Evolutionary conservation across 2,797 vertebrate genomes (phyloP), one percentile per base, ranked within the genome.

Genomic region (Scomberomorus guttatus): DNA sequence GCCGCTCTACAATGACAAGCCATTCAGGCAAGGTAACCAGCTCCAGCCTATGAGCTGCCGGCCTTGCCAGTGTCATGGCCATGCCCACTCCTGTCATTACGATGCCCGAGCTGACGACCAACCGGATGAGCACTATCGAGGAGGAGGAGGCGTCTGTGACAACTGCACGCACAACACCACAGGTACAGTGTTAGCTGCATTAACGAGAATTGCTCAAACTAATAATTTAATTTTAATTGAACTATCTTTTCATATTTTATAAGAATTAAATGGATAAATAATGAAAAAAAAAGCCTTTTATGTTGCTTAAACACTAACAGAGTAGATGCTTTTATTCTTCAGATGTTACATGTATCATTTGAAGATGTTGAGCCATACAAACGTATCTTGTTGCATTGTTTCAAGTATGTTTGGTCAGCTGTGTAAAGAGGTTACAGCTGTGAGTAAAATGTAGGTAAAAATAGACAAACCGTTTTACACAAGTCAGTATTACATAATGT

Each of bases 1-100:
- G n/a, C 94, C 96, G 0, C 94, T 99, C 65, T 97, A 96, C 93
- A 97, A 97, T 2, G 96, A 98, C 92, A 99, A 99, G 88, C 95
- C 96, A 14, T 99, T 98, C 90, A 94, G 70, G 84, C 91, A 93
- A 72, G 96, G 97, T 79, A 95, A 97, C 87, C 96, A 96, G 75
- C 90, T 94, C 54, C 95, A 96, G 12, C 95, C 95, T 8, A 96
- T 97, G 88, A 96, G 92, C 75, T 98, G 98, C 85, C 96, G 96
- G 67, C 94, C 95, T 27, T 98, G 97, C 87, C 95, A 94, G 22
- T 98, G 97, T 87, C 88, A 97, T 1, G 79, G 93, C 79, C 97
- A 98, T 32, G 89, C 97, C 65, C 59, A 80, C 52, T 97, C 96
- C 82, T 99, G 97, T 90, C 96, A 97, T 90, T 97, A 98, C 15